Conservation (phyloP, 2,888 invertebrate species). For the Parascotia fuliginaria region DNA sequence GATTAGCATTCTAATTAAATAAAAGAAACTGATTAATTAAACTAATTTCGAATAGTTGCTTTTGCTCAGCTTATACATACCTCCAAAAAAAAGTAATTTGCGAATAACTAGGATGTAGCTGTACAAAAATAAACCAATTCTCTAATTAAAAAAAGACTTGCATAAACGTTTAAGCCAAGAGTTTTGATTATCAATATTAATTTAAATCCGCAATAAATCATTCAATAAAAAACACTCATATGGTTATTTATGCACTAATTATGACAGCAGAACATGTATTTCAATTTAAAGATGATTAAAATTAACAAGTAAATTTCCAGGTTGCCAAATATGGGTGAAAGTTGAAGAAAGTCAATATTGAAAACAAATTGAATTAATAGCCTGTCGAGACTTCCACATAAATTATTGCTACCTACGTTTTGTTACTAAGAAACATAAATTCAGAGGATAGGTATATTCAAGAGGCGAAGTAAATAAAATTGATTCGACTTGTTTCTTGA, state of each 20-base stretch:
- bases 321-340: conserved; percentile 65
- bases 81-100: neutral
- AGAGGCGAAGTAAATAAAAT: conserved; percentile 27
- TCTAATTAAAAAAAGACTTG: neutral
- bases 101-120: neutral
- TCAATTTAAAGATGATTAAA: conserved; percentile 26
- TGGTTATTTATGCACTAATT: conserved; percentile 5
- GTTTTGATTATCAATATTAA: neutral
- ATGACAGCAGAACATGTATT: conserved; percentile 7
- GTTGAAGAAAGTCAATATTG: conserved; percentile 55
- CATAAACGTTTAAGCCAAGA: neutral
- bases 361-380: conserved; percentile 68
- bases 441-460: conserved; percentile 26
- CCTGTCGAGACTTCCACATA: conserved; percentile 51
- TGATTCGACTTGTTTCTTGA: conserved; percentile 16
- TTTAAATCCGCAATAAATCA: conserved; percentile 1
- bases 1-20: too few relatives aligned
- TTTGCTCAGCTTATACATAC: neutral
- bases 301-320: conserved; percentile 40
- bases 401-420: conserved; percentile 65
- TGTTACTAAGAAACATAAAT: conserved; percentile 44
- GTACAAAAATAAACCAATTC: neutral
- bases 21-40: too few relatives aligned
- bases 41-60: too few relatives aligned
- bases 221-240: conserved; percentile 1